These are phyloP conservation scores for Blastomussa wellsi DNA, from an alignment of 92 coral and sea anemone genomes.

Conservation along the genomic window DNA sequence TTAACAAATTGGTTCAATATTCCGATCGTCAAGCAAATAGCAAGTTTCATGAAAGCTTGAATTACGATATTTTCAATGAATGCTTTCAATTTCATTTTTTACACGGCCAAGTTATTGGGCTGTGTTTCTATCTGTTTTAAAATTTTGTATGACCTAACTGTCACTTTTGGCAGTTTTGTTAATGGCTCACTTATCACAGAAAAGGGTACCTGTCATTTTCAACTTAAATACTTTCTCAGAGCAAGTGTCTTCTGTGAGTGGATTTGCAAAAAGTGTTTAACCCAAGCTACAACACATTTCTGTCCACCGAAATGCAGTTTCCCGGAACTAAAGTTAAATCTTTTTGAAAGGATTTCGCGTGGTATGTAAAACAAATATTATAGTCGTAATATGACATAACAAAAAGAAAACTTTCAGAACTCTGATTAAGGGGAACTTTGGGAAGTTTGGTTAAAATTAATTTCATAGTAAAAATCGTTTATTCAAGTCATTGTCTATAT, in stretches of 20 bases:
- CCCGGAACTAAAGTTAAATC: neutral
- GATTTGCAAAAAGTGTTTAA: neutral
- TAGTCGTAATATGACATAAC: conserved; percentile 7
- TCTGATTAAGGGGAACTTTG: too few species aligned
- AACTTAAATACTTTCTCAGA: conserved; percentile 1
- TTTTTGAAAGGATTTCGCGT: neutral
- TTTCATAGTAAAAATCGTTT: neutral
- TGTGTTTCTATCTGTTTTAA: neutral
- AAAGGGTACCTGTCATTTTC: neutral
- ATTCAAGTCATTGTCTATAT: neutral
- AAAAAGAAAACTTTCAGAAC: neutral
- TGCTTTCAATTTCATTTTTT: neutral
- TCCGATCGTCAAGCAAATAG: neutral
- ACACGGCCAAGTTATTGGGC: neutral
- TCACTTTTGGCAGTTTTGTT: neutral
- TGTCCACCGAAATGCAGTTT: neutral
- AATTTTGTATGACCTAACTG: conserved; percentile 19
- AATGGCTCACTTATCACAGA: neutral
- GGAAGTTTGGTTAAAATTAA: neutral
- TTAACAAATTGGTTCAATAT: neutral
- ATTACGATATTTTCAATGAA: neutral
- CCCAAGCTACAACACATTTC: neutral
- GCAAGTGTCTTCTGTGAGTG: neutral
- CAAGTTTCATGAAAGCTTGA: neutral
- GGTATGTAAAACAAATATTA: neutral